phyloP scores from a whole-genome alignment of 2,888 invertebrate genomes.

The Caenorhabditis angaria region DNA sequence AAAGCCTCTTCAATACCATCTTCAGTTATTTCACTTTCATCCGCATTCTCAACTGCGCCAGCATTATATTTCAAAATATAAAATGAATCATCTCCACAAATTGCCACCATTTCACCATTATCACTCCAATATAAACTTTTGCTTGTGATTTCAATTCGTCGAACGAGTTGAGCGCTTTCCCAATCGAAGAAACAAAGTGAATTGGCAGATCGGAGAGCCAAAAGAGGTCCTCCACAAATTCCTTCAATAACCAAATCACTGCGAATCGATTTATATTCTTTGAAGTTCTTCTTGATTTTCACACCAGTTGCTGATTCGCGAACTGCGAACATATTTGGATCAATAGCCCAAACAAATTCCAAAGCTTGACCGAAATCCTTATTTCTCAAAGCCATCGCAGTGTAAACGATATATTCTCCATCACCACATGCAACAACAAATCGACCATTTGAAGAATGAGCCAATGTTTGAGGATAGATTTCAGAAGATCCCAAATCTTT shows the following conservation, averaged over 20 bases:
- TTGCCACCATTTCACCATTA: constrained; percentile 88
- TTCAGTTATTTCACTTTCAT: constrained; percentile 83
- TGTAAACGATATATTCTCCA: constrained; percentile 99
- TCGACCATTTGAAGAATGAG: constrained; percentile 94
- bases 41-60: constrained; percentile 82
- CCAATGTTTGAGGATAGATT: constrained; percentile 97
- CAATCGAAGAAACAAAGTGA: constrained; percentile 91
- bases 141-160: constrained; percentile 95
- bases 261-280: constrained; percentile 80
- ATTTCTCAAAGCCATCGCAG: constrained; percentile 97
- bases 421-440: constrained; percentile 94
- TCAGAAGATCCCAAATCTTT: constrained; percentile 99
- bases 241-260: constrained; percentile 84
- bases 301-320: constrained; percentile 89
- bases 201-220: constrained; percentile 75
- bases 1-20: constrained; percentile 96
- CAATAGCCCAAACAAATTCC: constrained; percentile 98
- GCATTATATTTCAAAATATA: constrained; percentile 89
- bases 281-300: constrained; percentile 96
- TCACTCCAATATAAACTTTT: constrained; percentile 91
- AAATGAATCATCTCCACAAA: constrained; percentile 94
- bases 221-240: constrained; percentile 88
- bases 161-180: constrained; percentile 89
- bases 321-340: constrained; percentile 85
- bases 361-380: constrained; percentile 90